A percentile compares a stretch with the other conserved stretches of the same genome.
Conservation (phyloP, 2,797 vertebrate species). For the Cossypha dichroa region DNA sequence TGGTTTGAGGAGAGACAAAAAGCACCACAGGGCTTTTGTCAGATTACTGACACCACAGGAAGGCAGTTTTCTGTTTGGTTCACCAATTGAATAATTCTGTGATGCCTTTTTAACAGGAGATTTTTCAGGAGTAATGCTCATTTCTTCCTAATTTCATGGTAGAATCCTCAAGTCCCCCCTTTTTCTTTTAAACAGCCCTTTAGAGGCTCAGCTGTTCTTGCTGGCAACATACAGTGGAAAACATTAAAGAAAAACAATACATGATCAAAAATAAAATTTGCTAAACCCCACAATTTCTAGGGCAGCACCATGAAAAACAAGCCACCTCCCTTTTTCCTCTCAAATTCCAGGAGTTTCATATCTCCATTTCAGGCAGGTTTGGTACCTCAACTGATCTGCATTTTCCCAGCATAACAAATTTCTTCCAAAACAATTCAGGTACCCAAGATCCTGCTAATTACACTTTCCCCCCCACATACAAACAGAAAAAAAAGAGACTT, state of each 20-base stretch:
- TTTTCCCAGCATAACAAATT: not conserved
- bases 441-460: not conserved
- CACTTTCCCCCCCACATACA: fast-evolving
- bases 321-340: not conserved
- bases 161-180: not conserved
- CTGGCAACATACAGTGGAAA: not conserved
- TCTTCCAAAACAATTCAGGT: not conserved
- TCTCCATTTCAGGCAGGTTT: not conserved
- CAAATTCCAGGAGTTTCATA: not conserved
- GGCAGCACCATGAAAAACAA: not conserved
- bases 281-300: fast-evolving
- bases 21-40: fast-evolving
- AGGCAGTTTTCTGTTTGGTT: not conserved
- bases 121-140: not conserved
- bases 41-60: not conserved
- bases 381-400: not conserved
- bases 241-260: not conserved
- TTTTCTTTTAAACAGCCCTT: not conserved
- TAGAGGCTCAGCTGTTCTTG: not conserved
- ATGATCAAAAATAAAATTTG: not conserved
- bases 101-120: not conserved
- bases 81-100: not conserved
- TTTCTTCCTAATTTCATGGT: not conserved
- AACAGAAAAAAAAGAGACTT: not conserved
- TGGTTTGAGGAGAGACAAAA: not conserved